Conservation (phyloP, 92 coral and sea anemone genomes). For the Blastomussa wellsi region DNA sequence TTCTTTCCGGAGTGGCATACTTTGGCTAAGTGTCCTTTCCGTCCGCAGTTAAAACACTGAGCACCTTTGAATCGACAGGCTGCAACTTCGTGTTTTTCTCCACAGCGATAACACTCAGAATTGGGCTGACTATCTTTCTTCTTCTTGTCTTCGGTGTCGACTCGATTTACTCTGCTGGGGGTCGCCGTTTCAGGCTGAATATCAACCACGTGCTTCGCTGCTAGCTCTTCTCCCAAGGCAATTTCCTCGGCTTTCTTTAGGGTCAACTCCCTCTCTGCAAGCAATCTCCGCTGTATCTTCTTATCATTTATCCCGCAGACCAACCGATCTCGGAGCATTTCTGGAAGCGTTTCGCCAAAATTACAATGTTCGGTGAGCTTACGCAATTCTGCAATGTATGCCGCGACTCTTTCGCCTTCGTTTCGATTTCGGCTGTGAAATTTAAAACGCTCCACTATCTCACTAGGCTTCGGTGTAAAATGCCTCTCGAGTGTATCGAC, state of each 20-base stretch:
- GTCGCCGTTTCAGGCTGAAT: constrained; percentile 35
- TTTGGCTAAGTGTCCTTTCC: constrained; percentile 46
- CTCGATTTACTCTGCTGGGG: constrained; percentile 11
- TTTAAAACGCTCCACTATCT: constrained; percentile 57
- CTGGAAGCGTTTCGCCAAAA: neutral
- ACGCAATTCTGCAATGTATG: constrained; percentile 17
- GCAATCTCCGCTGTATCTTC: constrained; percentile 43
- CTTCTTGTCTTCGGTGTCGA: neutral
- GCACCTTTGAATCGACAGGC: constrained; percentile 50
- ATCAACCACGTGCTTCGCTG: constrained; percentile 22
- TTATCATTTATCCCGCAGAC: constrained; percentile 45
- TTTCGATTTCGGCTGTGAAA: constrained; percentile 49
- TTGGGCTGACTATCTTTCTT: neutral
- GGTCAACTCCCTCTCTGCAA: constrained; percentile 33
- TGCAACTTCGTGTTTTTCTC: constrained; percentile 44
- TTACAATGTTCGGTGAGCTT: too few species aligned
- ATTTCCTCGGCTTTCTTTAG: constrained; percentile 43
- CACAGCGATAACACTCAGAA: constrained; percentile 55
- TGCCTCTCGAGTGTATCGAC: constrained; percentile 18
- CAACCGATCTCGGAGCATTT: constrained; percentile 52
- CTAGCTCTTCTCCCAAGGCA: constrained; percentile 17
- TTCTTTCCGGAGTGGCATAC: constrained; percentile 20
- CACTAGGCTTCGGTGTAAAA: constrained; percentile 51
- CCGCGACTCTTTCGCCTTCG: constrained; percentile 30
- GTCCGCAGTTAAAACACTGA: constrained; percentile 53